Evolutionary conservation across 2,797 vertebrate species (phyloP).

Genomic region (Intellagama lesueurii): DNA sequence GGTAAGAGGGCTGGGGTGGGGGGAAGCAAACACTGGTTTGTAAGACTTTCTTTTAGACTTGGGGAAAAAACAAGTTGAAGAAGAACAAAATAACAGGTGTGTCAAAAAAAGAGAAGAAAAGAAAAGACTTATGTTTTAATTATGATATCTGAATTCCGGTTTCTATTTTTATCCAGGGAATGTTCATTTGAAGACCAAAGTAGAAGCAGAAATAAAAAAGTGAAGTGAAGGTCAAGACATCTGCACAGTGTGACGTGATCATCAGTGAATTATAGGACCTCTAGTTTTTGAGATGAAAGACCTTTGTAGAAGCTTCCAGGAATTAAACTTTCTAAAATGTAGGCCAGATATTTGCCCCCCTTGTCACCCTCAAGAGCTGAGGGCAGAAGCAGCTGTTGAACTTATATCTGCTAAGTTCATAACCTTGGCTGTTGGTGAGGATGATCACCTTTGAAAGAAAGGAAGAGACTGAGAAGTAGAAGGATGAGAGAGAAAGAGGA

Average conservation of each 20-base stretch:
- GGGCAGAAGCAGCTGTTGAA: neutral
- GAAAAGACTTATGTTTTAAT: neutral
- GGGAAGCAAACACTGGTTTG: constrained; percentile 18
- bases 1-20: neutral
- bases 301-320: neutral
- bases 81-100: neutral
- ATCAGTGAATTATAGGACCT: neutral
- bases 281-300: constrained; percentile 4
- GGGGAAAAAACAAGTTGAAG: neutral
- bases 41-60: constrained; percentile 19
- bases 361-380: neutral
- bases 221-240: neutral
- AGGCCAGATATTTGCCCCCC: neutral
- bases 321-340: constrained; percentile 24
- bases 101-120: neutral
- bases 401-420: neutral
- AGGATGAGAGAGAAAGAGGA: neutral
- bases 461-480: neutral
- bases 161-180: neutral
- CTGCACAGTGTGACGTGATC: neutral
- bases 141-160: neutral
- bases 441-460: neutral
- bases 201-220: neutral
- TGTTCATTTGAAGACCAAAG: neutral
- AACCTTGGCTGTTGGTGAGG: neutral